Conservation (phyloP, 1,140 invertebrate genomes). For the Bombus cullumanus region DNA sequence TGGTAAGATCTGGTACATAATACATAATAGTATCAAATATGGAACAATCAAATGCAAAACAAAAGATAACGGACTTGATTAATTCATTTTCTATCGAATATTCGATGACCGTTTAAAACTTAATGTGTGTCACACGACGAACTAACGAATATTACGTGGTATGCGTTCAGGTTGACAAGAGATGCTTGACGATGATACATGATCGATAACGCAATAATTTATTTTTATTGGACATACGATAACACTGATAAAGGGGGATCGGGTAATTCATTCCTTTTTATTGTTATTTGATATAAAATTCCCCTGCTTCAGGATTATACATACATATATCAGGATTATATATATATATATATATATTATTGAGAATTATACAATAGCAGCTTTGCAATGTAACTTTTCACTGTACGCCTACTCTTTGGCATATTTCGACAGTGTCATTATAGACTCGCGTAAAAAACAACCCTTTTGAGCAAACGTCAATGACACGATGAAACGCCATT, state of each 20-base stretch:
- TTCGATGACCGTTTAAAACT: background rate
- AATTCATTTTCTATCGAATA: too few relatives aligned
- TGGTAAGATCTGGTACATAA: background rate
- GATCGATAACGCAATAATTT: too few relatives aligned
- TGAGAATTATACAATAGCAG: background rate
- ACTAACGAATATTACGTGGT: too few relatives aligned
- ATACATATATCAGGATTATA: background rate
- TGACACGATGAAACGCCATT: constrained; percentile 20
- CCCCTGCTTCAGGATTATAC: background rate
- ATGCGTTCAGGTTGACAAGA: too few relatives aligned
- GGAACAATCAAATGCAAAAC: background rate
- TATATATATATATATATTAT: background rate
- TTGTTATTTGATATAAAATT: background rate
- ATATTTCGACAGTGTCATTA: background rate
- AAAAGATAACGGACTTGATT: background rate
- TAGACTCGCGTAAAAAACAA: background rate
- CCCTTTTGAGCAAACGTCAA: constrained; percentile 18
- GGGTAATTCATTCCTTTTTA: too few relatives aligned
- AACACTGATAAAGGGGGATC: too few relatives aligned
- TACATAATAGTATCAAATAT: too few relatives aligned
- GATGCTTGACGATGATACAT: too few relatives aligned
- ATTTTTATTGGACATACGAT: too few relatives aligned
- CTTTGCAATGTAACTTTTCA: background rate
- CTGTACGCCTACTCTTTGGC: background rate
- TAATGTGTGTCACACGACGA: too few relatives aligned